Percentiles rank a stretch among this genome's conserved stretches.
Evolutionary conservation across 2,113 vertebrate species (phyloP).

Genomic region (Paraplagusia blochii): DNA sequence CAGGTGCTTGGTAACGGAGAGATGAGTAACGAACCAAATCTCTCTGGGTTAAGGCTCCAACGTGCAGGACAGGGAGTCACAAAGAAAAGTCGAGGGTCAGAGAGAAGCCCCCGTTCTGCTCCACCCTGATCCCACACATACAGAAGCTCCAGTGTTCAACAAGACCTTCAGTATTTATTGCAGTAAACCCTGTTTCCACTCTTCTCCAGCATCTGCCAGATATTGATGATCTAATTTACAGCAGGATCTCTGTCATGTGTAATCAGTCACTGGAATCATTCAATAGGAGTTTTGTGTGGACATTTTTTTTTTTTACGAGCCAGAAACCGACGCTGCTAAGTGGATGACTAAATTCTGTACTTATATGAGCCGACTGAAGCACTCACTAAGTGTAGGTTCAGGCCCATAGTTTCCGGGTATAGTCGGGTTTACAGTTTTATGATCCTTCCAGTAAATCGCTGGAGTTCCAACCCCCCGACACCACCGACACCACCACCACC

Average conservation of each 20-base stretch:
- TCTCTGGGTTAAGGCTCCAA: constrained; percentile 13
- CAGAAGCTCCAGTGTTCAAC: constrained; percentile 53
- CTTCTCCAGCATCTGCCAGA: constrained; percentile 25
- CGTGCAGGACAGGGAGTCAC: constrained; percentile 26
- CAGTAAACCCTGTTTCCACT: constrained; percentile 17
- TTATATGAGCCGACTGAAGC: constrained; percentile 57
- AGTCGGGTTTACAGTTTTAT: constrained; percentile 69
- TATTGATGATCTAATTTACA: constrained; percentile 56
- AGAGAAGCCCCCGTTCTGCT: constrained; percentile 7
- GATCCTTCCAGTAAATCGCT: constrained; percentile 69
- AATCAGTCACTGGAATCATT: constrained; percentile 53
- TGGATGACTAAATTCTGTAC: constrained; percentile 53
- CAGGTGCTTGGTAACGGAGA: constrained; percentile 47
- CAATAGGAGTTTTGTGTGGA: constrained; percentile 32
- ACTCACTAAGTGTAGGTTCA: constrained; percentile 65
- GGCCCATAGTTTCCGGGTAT: constrained; percentile 69
- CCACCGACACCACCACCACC: neutral
- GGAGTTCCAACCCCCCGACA: constrained; percentile 40
- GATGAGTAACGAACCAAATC: constrained; percentile 48
- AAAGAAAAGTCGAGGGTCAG: constrained; percentile 36
- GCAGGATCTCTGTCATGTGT: constrained; percentile 28
- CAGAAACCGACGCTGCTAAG: constrained; percentile 25
- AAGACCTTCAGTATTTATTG: constrained; percentile 27
- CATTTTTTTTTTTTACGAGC: constrained; percentile 41
- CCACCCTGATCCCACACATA: constrained; percentile 19